Conservation (phyloP, 2,888 invertebrate genomes). For the Terebella lapidaria region DNA sequence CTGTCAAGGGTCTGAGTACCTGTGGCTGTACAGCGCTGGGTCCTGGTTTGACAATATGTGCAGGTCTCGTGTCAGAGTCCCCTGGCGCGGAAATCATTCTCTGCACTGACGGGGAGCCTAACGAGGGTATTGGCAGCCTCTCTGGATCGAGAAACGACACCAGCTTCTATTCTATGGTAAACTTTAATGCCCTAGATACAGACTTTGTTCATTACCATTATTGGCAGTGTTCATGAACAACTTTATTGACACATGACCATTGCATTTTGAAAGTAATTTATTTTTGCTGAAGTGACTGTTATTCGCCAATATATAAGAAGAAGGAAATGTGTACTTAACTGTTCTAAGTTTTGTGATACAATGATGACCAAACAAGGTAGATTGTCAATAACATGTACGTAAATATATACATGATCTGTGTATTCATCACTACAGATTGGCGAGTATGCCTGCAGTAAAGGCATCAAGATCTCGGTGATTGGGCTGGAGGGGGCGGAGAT, state of each 20-base stretch:
- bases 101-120: slow-evolving; percentile 46
- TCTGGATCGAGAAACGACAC: neutral
- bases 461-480: slow-evolving; percentile 36
- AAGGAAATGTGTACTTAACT: too few species aligned
- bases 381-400: too few species aligned
- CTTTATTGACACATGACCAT: too few species aligned
- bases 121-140: slow-evolving; percentile 33
- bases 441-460: slow-evolving; percentile 34
- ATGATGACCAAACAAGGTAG: too few species aligned
- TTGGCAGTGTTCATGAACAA: too few species aligned
- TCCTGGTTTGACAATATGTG: slow-evolving; percentile 37
- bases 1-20: slow-evolving; percentile 24
- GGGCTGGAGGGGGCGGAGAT: slow-evolving; percentile 36
- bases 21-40: slow-evolving; percentile 39
- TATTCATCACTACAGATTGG: slow-evolving; percentile 33
- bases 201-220: too few species aligned
- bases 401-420: neutral
- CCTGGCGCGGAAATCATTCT: slow-evolving; percentile 40
- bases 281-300: too few species aligned
- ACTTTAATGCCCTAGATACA: too few species aligned
- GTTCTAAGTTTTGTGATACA: too few species aligned
- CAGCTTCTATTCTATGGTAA: slow-evolving; percentile 15
- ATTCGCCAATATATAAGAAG: too few species aligned
- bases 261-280: too few species aligned
- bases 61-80: slow-evolving; percentile 32